phyloP scores from a whole-genome alignment of 2,113 vertebrate species.

The Bos taurus region ARS-UCD2.0 NC_037345.1:13569001-13569500 shows the following conservation, averaged over 20 bases:
- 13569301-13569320: not conserved
- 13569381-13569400: not conserved
- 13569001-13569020: not conserved
- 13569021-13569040: not conserved
- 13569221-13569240: not conserved
- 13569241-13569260: not conserved
- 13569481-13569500: not conserved
- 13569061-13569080: not conserved
- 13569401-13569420: too few species aligned
- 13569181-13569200: not conserved
- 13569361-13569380: not conserved
- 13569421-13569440: not conserved
- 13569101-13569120: fast-evolving
- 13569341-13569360: not conserved
- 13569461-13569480: fast-evolving
- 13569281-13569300: not conserved
- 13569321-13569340: not conserved
- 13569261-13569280: not conserved
- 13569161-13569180: not conserved
- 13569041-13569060: not conserved
- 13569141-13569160: not conserved
- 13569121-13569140: not conserved
- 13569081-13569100: not conserved
- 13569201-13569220: not conserved
- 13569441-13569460: not conserved